Percentiles rank a stretch among this genome's conserved stretches.
Conservation (phyloP, 2,113 vertebrate genomes). For the Salvelinus sp. region DNA sequence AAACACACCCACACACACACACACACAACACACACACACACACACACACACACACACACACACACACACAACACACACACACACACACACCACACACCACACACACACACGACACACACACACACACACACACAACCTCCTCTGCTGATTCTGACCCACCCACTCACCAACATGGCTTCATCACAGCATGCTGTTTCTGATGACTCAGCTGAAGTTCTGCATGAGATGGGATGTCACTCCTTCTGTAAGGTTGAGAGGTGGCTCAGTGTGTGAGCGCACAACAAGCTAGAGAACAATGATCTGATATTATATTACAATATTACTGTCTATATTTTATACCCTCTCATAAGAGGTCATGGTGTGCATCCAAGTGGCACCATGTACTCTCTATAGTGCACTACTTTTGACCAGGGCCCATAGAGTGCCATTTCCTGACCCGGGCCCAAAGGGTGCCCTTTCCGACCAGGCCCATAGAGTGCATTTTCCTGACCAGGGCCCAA, state of each 20-base stretch:
- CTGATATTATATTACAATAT: background rate
- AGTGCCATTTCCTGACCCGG: too few relatives aligned
- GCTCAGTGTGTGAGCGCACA: background rate
- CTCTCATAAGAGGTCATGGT: background rate
- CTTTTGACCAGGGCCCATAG: too few relatives aligned
- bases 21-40: background rate
- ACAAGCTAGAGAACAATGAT: background rate
- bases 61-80: background rate
- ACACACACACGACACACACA: background rate
- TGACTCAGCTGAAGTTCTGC: slow-evolving; percentile 29
- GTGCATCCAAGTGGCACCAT: background rate
- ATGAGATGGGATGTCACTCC: slow-evolving; percentile 13
- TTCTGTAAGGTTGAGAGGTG: background rate
- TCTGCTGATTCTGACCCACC: background rate
- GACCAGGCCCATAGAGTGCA: too few relatives aligned
- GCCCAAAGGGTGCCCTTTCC: too few relatives aligned
- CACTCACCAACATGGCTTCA: slow-evolving; percentile 10
- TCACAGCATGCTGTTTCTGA: slow-evolving; percentile 4
- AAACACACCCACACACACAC: background rate
- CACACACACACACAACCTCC: background rate
- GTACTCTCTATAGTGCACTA: too few relatives aligned
- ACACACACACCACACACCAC: background rate
- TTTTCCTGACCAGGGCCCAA: too few relatives aligned
- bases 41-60: background rate
- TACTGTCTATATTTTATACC: background rate